phyloP scores from a whole-genome alignment of 2,113 vertebrate genomes.

The Nerophis ophidion region DNA sequence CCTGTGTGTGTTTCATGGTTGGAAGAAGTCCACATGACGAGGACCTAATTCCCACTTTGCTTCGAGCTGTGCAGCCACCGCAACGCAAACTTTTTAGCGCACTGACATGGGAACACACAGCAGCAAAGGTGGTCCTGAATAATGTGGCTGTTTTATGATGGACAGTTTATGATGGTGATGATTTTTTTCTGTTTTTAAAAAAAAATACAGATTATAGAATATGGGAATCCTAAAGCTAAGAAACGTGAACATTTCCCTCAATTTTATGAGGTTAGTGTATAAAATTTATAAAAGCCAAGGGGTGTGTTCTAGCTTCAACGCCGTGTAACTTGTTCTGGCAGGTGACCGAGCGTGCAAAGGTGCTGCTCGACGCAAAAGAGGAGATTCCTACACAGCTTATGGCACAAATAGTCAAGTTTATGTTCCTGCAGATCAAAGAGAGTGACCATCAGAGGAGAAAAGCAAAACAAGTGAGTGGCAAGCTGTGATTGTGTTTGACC shows the following conservation, averaged over 20 bases:
- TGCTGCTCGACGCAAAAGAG: constrained; percentile 72
- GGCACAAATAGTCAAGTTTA: constrained; percentile 88
- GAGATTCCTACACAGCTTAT: constrained; percentile 77
- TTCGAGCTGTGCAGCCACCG: constrained; percentile 69
- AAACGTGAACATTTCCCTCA: constrained; percentile 60
- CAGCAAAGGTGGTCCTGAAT: constrained; percentile 68
- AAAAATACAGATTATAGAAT: constrained; percentile 69
- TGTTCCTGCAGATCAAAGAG: constrained; percentile 79
- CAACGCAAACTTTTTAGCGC: constrained; percentile 75
- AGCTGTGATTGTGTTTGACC: background rate
- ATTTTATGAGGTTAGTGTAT: constrained; percentile 74
- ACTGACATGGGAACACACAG: constrained; percentile 61
- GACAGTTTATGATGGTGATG: background rate
- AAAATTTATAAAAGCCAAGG: background rate
- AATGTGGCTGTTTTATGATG: background rate
- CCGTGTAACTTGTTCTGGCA: constrained; percentile 31
- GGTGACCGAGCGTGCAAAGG: constrained; percentile 78
- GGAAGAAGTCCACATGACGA: constrained; percentile 70
- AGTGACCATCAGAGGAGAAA: constrained; percentile 72
- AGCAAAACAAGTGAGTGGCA: constrained; percentile 60
- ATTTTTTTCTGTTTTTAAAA: constrained; percentile 19
- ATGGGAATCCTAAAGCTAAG: constrained; percentile 71
- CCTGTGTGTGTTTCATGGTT: constrained; percentile 71
- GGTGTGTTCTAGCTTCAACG: background rate
- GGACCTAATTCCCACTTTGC: constrained; percentile 63